These are phyloP conservation scores for Episyrphus balteatus DNA, from an alignment of 1,140 invertebrate genomes.

Conservation along the genomic window DNA sequence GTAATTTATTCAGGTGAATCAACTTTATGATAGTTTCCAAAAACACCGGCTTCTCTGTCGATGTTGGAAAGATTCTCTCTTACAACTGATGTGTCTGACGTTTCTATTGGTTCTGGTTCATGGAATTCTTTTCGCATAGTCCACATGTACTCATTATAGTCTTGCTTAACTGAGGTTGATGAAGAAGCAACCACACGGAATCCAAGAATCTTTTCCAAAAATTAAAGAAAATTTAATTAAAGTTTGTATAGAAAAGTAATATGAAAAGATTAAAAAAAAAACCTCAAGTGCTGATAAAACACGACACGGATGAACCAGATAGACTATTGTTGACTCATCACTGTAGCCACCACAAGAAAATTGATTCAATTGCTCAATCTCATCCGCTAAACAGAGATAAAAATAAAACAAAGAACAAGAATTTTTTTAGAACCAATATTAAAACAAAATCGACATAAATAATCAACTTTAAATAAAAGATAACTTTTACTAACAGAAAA, in stretches of 20 bases:
- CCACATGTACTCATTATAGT: conserved; percentile 84
- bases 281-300: conserved; percentile 71
- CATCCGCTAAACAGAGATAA: conserved; percentile 47
- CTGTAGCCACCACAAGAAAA: conserved; percentile 71
- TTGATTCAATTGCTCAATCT: conserved; percentile 65
- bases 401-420: no score
- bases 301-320: conserved; percentile 74
- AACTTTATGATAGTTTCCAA: conserved; percentile 35
- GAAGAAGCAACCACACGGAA: conserved; percentile 78
- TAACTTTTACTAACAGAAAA: no score
- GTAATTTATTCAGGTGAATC: conserved; percentile 30
- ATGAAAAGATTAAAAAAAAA: conserved; percentile 4
- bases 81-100: conserved; percentile 44
- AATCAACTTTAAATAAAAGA: no score
- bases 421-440: background rate
- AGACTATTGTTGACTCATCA: conserved; percentile 69
- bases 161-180: conserved; percentile 70
- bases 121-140: conserved; percentile 80
- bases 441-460: background rate
- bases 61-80: conserved; percentile 49
- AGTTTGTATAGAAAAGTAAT: background rate
- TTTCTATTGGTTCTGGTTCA: conserved; percentile 59
- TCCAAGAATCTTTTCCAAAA: conserved; percentile 66
- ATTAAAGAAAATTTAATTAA: conserved; percentile 18
- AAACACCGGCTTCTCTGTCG: conserved; percentile 40